Conservation (phyloP, 2,113 vertebrate genomes). For the Otolemur garnettii region DNA sequence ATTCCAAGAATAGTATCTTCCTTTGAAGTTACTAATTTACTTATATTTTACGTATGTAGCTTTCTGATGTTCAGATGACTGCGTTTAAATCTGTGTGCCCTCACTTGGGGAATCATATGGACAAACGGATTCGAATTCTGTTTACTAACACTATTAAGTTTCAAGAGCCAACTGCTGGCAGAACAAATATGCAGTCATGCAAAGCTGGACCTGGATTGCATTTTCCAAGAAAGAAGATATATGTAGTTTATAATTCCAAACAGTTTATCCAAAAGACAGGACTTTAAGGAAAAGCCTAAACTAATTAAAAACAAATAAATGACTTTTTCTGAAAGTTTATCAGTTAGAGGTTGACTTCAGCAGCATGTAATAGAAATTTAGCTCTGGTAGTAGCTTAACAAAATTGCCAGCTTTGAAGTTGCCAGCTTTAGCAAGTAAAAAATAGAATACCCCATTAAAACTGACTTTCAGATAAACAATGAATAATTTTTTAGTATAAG, state of each 20-base stretch:
- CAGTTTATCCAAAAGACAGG: constrained; percentile 43
- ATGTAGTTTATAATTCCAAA: constrained; percentile 25
- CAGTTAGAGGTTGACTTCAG: not conserved
- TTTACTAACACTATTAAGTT: constrained; percentile 28
- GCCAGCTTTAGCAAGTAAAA: not conserved
- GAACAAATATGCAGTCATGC: not conserved
- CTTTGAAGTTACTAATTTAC: constrained; percentile 6
- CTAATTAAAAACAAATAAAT: not conserved
- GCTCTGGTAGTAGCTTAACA: not conserved
- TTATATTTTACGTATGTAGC: not conserved
- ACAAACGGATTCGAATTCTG: constrained; percentile 41
- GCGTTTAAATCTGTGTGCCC: not conserved
- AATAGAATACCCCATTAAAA: not conserved
- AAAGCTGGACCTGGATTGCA: not conserved
- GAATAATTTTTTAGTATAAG: constrained; percentile 14
- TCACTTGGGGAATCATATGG: not conserved
- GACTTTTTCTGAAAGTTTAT: not conserved
- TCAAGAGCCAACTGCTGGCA: not conserved
- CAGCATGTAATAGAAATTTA: not conserved
- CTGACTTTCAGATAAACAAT: not conserved
- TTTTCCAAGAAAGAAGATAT: constrained; percentile 50
- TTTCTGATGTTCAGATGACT: not conserved
- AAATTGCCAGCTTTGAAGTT: not conserved
- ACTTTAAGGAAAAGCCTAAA: not conserved
- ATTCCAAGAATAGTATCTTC: constrained; percentile 2